Percentiles rank a stretch among this genome's conserved stretches.
phyloP scores from a whole-genome alignment of 2,797 vertebrate genomes.

The Clarias platycephalus region DNA sequence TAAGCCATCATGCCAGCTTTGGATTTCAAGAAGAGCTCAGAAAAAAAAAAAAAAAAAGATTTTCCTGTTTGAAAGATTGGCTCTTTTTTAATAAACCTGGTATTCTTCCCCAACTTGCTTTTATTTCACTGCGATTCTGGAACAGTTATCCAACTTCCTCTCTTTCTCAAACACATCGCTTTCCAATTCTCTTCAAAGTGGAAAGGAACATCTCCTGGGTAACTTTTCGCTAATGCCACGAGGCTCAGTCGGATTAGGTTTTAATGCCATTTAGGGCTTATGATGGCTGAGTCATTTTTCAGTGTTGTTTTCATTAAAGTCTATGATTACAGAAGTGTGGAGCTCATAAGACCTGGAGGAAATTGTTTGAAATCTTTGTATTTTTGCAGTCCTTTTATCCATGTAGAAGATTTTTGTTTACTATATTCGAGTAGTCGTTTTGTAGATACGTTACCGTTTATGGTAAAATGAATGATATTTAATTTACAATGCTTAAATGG shows the following conservation, averaged over 20 bases:
- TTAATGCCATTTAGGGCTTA: constrained; percentile 40
- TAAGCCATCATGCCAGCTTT: constrained; percentile 26
- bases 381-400: constrained; percentile 38
- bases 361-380: constrained; percentile 11
- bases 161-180: constrained; percentile 17
- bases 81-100: constrained; percentile 39
- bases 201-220: constrained; percentile 51
- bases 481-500: neutral
- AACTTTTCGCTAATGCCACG: constrained; percentile 42
- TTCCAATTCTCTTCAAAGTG: constrained; percentile 64
- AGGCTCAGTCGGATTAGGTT: constrained; percentile 36
- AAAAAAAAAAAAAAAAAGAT: constrained; percentile 37
- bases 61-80: constrained; percentile 35
- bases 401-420: constrained; percentile 40
- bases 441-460: constrained; percentile 7
- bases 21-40: constrained; percentile 19
- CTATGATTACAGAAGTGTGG: constrained; percentile 3
- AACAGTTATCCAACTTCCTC: constrained; percentile 26
- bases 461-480: neutral
- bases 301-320: constrained; percentile 28
- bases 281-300: constrained; percentile 32
- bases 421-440: constrained; percentile 22
- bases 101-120: constrained; percentile 16
- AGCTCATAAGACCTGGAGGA: constrained; percentile 13
- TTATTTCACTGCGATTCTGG: constrained; percentile 16